Evolutionary conservation across 1,140 invertebrate genomes (phyloP).

Genomic region (Macrostomum lignano): DNA sequence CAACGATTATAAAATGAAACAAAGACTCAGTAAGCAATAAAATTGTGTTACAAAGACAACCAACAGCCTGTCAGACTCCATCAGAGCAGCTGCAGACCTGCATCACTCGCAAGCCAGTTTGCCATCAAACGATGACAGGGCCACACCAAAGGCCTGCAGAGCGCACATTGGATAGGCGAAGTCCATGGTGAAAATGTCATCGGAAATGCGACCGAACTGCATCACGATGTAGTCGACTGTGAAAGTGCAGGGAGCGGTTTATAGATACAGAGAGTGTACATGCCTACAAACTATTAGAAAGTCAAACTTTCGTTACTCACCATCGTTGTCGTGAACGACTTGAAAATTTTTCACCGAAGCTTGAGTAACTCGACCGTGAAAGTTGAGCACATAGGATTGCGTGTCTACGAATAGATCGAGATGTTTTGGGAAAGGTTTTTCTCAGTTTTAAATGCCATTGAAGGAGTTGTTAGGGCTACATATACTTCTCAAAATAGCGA

Average conservation of each 20-base stretch:
- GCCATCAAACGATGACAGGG: slow-evolving; percentile 31
- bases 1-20: too few species aligned
- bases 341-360: slow-evolving; percentile 99
- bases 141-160: slow-evolving; percentile 87
- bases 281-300: background rate
- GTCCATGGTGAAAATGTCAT: slow-evolving; percentile 95
- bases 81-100: too few species aligned
- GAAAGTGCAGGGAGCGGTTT: slow-evolving; percentile 10
- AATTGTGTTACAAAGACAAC: too few species aligned
- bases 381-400: slow-evolving; percentile 94
- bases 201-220: slow-evolving; percentile 87
- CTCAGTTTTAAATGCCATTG: too few species aligned
- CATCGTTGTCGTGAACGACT: slow-evolving; percentile 58
- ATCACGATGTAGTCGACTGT: slow-evolving; percentile 78
- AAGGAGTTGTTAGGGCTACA: too few species aligned
- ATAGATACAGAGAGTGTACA: too few species aligned
- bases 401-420: slow-evolving; percentile 44
- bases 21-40: too few species aligned
- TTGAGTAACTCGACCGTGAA: slow-evolving; percentile 88
- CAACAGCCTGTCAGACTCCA: too few species aligned
- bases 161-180: slow-evolving; percentile 83
- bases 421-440: too few species aligned
- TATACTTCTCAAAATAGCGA: too few species aligned
- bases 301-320: slow-evolving; percentile 28
- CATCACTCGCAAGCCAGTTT: slow-evolving; percentile 6